Conservation (phyloP, 23 tunicate species). For the Halocynthia roretzi region DNA sequence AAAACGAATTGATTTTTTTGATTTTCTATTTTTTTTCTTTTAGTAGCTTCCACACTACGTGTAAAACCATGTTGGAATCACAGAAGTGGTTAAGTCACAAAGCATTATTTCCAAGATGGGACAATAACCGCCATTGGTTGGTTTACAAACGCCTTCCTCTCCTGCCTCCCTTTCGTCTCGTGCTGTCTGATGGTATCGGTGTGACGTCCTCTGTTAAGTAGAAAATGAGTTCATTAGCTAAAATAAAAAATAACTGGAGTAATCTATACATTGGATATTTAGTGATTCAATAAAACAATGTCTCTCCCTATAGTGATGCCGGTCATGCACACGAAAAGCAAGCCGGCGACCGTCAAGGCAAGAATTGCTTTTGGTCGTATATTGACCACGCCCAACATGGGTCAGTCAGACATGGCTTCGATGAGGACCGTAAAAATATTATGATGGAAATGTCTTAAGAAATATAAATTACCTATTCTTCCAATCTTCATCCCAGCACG, state of each 20-base stretch:
- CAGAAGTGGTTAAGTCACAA: no score
- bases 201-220: slow-evolving; percentile 92
- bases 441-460: no score
- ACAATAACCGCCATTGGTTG: no score
- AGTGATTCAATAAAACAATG: not conserved
- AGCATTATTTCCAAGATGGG: no score
- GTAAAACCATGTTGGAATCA: no score
- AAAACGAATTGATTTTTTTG: no score
- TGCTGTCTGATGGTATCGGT: slow-evolving; percentile 96
- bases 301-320: slow-evolving; percentile 40
- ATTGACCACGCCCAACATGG: slow-evolving; percentile 32
- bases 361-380: slow-evolving; percentile 38
- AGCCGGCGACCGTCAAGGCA: slow-evolving; percentile 61
- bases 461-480: slow-evolving; percentile 59
- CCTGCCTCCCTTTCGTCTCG: slow-evolving; percentile 98
- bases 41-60: no score
- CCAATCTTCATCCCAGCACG: slow-evolving; percentile 99
- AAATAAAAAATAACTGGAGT: not conserved
- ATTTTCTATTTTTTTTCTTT: no score
- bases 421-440: not conserved
- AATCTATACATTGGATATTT: not conserved
- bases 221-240: not conserved
- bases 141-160: slow-evolving; percentile 95
- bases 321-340: slow-evolving; percentile 7
- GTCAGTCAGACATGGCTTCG: slow-evolving; percentile 42